Evolutionary conservation across 2,797 vertebrate genomes (phyloP), one percentile per base, ranked within the genome.

Genomic region (Acanthornis magna): DNA sequence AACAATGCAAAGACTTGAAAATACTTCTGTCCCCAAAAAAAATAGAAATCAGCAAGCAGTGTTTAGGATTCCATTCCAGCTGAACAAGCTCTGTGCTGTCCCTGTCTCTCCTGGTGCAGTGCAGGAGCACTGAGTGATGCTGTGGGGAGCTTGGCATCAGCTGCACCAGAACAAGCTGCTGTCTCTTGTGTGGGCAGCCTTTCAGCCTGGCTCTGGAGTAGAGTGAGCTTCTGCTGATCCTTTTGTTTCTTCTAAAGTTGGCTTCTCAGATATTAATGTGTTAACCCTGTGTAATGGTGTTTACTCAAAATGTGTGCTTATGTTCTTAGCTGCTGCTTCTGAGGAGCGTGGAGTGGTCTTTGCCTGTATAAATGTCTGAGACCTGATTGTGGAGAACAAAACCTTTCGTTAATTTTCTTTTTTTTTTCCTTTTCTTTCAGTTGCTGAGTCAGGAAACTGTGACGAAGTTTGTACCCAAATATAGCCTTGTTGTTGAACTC

Each of bases 401-500:
- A 70, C n/a, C 4, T 90, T 29, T 11, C 57, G 36, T 38, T 80
- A 55, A 85, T 63, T 62, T 67, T 45, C 10, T 38, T 11, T 42
- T 65, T 36, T 36, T 75, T 43, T 78, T 54, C 38, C 26, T 70
- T 78, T 36, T 74, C 25, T 95, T 96, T 40, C 80, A 99, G 99
- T 95, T 99, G 79, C 98, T 99, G 93, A 99, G 98, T 94, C 98
- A 98, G 92, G 99, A 99, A 47, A 98, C 98, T 0, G 91, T 99
- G 93, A 94, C 98, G 91, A 99, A 99, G 97, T 98, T 99, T 68
- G 96, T 99, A 62, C 99, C 99, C 13, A 98, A 98, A 13, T 99
- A 99, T 61, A 99, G 99, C 96, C 98, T 99, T 19, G 98, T 99
- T 84, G 96, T 99, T 13, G 99, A 99, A 96, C 98, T 99, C 38